phyloP scores from a whole-genome alignment of 92 coral and sea anemone species.

The Epizoanthus stellaris region DNA sequence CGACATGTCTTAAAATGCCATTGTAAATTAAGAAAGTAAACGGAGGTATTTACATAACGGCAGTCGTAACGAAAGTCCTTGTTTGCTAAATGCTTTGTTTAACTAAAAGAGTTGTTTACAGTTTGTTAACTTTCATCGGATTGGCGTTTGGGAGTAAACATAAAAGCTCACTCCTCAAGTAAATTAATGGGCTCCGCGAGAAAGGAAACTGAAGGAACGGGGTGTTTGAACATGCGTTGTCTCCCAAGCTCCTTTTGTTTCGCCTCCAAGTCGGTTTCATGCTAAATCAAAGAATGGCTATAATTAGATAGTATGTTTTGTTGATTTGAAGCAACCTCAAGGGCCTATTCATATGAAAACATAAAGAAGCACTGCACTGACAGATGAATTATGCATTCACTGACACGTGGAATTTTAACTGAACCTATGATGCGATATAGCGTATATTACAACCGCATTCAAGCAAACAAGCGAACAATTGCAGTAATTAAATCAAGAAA shows the following conservation, averaged over 20 bases:
- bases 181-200: background rate
- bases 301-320: conserved; percentile 42
- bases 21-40: conserved; percentile 69
- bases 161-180: background rate
- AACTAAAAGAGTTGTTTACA: conserved; percentile 10
- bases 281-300: conserved; percentile 29
- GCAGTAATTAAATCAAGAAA: conserved; percentile 70
- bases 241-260: conserved; percentile 21
- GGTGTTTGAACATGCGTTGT: conserved; percentile 32
- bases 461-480: conserved; percentile 49
- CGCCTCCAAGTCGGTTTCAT: conserved; percentile 28
- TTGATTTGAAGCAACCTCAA: conserved; percentile 32
- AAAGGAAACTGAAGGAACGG: background rate
- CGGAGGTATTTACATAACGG: conserved; percentile 80
- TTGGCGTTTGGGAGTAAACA: background rate
- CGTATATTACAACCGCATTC: conserved; percentile 21
- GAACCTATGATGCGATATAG: conserved; percentile 18
- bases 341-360: conserved; percentile 34
- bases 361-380: conserved; percentile 29
- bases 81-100: conserved; percentile 30
- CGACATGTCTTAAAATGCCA: conserved; percentile 27
- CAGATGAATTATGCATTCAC: background rate
- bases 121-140: background rate
- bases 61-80: conserved; percentile 1
- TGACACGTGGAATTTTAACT: conserved; percentile 38